These are phyloP conservation scores for Furnarius figulus DNA, from an alignment of 2,113 vertebrate genomes.

Conservation along the genomic window DNA sequence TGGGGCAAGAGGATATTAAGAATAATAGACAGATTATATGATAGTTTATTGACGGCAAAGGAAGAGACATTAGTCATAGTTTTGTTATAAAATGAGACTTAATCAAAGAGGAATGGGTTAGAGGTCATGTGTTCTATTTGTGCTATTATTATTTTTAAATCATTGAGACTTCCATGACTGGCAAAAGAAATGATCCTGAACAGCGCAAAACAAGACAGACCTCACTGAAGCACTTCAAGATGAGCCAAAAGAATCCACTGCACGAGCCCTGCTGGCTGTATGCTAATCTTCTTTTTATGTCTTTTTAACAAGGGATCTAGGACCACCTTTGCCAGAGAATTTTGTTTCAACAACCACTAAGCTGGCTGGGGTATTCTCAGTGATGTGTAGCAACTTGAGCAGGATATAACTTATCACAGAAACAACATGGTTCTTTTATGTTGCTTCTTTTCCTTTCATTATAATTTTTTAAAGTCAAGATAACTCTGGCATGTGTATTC, in stretches of 20 bases:
- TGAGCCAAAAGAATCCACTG: conserved; percentile 78
- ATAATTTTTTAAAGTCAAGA: not conserved
- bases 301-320: conserved; percentile 68
- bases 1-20: conserved; percentile 81
- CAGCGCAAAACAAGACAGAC: conserved; percentile 82
- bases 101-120: conserved; percentile 80
- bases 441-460: not conserved
- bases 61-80: conserved; percentile 78
- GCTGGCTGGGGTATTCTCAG: not conserved
- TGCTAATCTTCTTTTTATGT: conserved; percentile 70
- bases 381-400: not conserved
- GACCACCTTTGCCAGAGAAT: not conserved
- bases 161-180: conserved; percentile 80
- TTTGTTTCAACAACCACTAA: conserved; percentile 3
- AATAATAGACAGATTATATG: conserved; percentile 81
- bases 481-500: not conserved
- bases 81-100: conserved; percentile 82
- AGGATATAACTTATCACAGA: not conserved
- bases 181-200: conserved; percentile 84
- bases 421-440: not conserved
- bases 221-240: conserved; percentile 85
- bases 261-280: conserved; percentile 62
- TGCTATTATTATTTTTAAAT: conserved; percentile 83
- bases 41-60: conserved; percentile 74
- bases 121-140: conserved; percentile 79